phyloP scores from a whole-genome alignment of 2,113 vertebrate species.

The Rhinoderma darwinii region DNA sequence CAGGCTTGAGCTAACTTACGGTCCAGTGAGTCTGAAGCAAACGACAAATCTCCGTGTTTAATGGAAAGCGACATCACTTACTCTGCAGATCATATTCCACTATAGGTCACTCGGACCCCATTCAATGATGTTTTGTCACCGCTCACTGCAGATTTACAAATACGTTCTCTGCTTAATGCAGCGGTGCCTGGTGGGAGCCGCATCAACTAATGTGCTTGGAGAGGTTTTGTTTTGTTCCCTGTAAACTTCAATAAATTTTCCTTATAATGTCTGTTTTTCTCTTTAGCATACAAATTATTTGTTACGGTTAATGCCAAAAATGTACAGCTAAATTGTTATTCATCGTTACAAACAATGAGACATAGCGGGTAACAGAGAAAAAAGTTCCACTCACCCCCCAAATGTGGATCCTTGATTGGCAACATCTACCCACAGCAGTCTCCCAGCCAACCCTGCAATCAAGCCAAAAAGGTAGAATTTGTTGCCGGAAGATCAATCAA shows the following conservation, averaged over 20 bases:
- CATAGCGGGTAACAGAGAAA: no score
- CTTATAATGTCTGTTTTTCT: neutral
- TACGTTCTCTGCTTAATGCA: conserved; percentile 5
- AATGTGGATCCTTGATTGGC: no score
- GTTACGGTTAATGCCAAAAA: neutral
- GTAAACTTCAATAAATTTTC: neutral
- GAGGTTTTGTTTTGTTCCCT: neutral
- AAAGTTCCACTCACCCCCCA: no score
- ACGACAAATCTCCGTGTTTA: conserved; percentile 35
- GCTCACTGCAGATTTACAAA: conserved; percentile 3
- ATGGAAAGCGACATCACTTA: conserved; percentile 27
- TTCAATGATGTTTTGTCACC: conserved; percentile 13
- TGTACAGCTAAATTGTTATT: neutral
- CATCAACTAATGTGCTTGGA: neutral
- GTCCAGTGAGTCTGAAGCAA: neutral
- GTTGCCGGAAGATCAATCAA: no score
- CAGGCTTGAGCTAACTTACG: neutral
- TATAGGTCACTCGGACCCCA: conserved; percentile 1
- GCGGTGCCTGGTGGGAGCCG: neutral
- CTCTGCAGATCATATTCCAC: conserved; percentile 7
- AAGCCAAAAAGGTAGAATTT: no score
- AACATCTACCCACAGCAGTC: no score
- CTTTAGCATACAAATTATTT: neutral
- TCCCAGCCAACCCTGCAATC: no score
- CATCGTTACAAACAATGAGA: no score